Evolutionary conservation across 2,797 vertebrate species (phyloP).

Genomic region (Labeo calbasu): DNA sequence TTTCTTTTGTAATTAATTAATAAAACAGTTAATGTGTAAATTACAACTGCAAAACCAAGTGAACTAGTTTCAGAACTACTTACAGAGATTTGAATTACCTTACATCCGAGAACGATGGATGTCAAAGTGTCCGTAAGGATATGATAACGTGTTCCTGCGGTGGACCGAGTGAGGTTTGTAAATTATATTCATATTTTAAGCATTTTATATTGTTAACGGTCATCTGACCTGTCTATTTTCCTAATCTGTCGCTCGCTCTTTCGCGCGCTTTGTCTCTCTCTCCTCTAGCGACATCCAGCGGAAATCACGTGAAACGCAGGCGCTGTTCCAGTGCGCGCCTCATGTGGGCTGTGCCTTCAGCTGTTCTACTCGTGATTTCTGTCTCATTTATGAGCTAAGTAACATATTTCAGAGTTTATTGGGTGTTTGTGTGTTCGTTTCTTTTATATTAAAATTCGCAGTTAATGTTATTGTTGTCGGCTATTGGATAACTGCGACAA

Average conservation of each 20-base stretch:
- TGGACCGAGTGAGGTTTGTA: background rate
- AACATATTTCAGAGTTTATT: background rate
- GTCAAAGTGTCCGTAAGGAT: background rate
- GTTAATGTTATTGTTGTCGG: background rate
- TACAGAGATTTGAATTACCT: background rate
- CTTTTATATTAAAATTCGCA: background rate
- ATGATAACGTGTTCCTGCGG: background rate
- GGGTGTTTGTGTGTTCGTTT: background rate
- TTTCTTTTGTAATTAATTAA: background rate
- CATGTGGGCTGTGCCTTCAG: conserved; percentile 12
- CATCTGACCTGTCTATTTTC: background rate
- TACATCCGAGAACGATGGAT: background rate
- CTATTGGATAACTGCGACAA: background rate
- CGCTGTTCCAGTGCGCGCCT: background rate
- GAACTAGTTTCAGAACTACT: background rate
- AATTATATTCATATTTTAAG: background rate
- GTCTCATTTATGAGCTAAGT: background rate
- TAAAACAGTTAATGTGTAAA: background rate
- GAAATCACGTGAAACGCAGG: background rate
- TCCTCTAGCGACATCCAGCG: conserved; percentile 43
- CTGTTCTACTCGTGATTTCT: background rate
- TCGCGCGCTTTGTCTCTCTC: background rate
- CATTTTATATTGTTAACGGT: background rate
- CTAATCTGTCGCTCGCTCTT: background rate
- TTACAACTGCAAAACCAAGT: background rate